A percentile compares a stretch with the other conserved stretches of the same genome.
These are phyloP conservation scores for Molossus alvarezi DNA, from an alignment of 2,797 vertebrate genomes.

Conservation along the genomic window DNA sequence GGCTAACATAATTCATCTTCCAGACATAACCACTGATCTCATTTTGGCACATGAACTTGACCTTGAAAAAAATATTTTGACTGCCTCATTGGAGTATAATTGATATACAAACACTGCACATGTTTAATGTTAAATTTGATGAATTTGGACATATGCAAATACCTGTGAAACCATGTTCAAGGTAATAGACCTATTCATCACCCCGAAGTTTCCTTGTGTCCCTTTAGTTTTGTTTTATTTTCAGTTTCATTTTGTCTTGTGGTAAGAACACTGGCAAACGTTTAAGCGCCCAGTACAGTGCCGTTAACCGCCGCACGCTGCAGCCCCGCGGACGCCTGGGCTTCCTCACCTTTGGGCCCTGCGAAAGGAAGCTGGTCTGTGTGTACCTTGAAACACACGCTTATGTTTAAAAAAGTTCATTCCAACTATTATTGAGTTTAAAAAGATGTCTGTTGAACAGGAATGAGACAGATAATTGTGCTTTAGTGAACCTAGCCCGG, in stretches of 20 bases:
- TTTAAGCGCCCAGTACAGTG: not conserved
- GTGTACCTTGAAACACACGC: not conserved
- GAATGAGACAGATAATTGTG: not conserved
- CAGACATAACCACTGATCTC: not conserved
- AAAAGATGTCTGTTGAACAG: not conserved
- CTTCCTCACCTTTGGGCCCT: not conserved
- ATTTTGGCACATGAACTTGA: not conserved
- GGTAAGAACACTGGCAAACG: not conserved
- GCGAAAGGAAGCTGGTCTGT: not conserved
- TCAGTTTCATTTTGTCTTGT: not conserved
- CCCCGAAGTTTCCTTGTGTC: too few relatives aligned
- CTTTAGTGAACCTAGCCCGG: not conserved
- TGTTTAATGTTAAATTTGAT: not conserved
- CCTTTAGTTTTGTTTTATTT: not conserved
- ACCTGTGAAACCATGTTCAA: not conserved
- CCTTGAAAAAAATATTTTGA: not conserved
- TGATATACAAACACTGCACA: not conserved
- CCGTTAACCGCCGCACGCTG: accelerated
- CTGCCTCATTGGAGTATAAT: not conserved
- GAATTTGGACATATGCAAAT: not conserved
- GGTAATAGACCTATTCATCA: not conserved
- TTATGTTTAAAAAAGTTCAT: not conserved
- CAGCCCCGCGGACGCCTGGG: too few relatives aligned
- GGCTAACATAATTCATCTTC: not conserved
- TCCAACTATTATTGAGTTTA: not conserved